These are phyloP conservation scores for Hemitrygon akajei DNA, from an alignment of 2,797 vertebrate genomes.

Conservation along the genomic window DNA sequence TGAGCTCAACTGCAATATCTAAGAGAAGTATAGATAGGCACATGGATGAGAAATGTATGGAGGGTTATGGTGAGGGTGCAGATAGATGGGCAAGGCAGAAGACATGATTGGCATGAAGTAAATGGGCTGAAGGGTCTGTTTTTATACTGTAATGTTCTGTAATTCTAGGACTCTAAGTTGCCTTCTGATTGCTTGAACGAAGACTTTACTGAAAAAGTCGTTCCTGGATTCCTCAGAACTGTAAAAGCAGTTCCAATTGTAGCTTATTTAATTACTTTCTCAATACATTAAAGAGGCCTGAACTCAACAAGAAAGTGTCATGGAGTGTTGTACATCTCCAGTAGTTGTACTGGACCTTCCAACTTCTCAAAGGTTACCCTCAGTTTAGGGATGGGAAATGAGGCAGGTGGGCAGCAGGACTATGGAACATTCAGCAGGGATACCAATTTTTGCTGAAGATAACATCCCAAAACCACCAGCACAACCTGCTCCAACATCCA, in stretches of 20 bases:
- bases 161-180: background rate
- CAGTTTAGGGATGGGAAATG: background rate
- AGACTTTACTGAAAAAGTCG: background rate
- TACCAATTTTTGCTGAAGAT: background rate
- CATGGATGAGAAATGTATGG: too few relatives aligned
- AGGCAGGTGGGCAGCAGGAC: background rate
- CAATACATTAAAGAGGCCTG: background rate
- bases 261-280: background rate
- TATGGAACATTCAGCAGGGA: background rate
- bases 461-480: background rate
- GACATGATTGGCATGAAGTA: too few relatives aligned
- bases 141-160: too few relatives aligned
- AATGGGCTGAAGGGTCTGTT: too few relatives aligned
- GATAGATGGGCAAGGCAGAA: too few relatives aligned
- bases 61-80: too few relatives aligned
- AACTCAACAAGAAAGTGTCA: background rate
- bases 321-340: background rate
- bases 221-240: background rate
- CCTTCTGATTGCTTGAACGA: background rate
- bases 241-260: background rate
- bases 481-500: background rate
- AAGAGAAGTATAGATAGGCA: too few relatives aligned
- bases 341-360: background rate
- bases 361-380: background rate
- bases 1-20: too few relatives aligned